Percentiles rank a stretch among this genome's conserved stretches.
These are phyloP conservation scores for Epicauta chinensis DNA, from an alignment of 1,140 invertebrate species.

Conservation along the genomic window DNA sequence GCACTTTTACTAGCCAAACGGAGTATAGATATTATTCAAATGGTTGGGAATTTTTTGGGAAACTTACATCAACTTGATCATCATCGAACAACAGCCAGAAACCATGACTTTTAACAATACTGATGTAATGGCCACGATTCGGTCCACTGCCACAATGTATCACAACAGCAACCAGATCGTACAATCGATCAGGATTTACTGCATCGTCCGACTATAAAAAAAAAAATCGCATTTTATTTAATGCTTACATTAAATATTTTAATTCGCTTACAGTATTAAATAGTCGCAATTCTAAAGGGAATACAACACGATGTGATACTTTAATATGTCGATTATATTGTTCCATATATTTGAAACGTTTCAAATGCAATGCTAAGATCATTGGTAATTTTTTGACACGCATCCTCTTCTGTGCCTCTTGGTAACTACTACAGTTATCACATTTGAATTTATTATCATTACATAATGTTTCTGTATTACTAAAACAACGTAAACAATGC, in stretches of 20 bases:
- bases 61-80: conserved; percentile 97
- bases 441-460: conserved; percentile 99
- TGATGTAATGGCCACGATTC: conserved; percentile 99
- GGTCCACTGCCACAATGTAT: conserved; percentile 99
- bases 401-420: conserved; percentile 97
- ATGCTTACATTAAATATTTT: too few relatives aligned
- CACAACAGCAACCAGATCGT: conserved; percentile 97
- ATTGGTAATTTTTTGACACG: conserved; percentile 96
- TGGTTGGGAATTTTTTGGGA: conserved; percentile 2
- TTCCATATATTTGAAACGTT: conserved; percentile 99
- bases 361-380: conserved; percentile 95
- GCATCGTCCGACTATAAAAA: conserved; percentile 87
- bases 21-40: too few relatives aligned
- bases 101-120: conserved; percentile 98
- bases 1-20: too few relatives aligned
- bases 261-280: conserved; percentile 85
- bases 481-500: conserved; percentile 95
- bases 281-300: conserved; percentile 93
- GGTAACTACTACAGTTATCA: conserved; percentile 98
- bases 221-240: conserved; percentile 20
- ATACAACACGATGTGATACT: conserved; percentile 97
- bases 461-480: conserved; percentile 97
- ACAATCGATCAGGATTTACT: conserved; percentile 93
- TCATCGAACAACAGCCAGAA: conserved; percentile 99
- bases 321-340: conserved; percentile 98